Evolutionary conservation across 2,888 invertebrate genomes (phyloP), one percentile per base, ranked within the genome.

Genomic region (Macropis europaea): DNA sequence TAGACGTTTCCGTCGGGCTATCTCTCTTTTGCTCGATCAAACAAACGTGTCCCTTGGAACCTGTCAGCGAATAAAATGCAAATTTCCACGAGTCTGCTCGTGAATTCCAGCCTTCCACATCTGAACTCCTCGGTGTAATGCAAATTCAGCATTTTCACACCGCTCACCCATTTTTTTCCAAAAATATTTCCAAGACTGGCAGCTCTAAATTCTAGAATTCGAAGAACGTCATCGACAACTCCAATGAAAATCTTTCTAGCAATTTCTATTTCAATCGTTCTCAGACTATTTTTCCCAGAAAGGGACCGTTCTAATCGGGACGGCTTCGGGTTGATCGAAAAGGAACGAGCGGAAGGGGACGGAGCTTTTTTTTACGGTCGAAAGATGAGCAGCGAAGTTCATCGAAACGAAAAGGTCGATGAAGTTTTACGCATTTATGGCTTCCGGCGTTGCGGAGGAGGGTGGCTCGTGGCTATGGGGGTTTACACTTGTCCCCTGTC

Each of bases 351-450:
- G 1, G 3, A 2, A 11, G 7, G n/a, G 7, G 9, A 17, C 13
- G 28, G n/a, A n/a, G 4, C 36, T 36, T 36, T 36, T 36, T n/a
- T 32, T 11, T 9, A 34, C 7, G 34, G 66, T 17, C 9, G 15
- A 34, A 5, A 24, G 22, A 28, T 17, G 13, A 30, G 52, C 28
- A 34, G 6, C 13, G 17, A 26, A 24, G 30, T 42, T 47, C 40
- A 28, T 30, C 48, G 48, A 32, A 13, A 60, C 59, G 53, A 28
- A 54, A 52, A 15, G 54, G 34, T 24, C 43, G 54, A 53, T 19
- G 30, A 59, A 62, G 63, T 48, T 59, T 17, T 9, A 30, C 47
- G 26, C 17, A 42, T 73, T 54, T 73, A 60, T 61, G 76, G 76
- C 68, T 76, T 76, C 76, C 30, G 6, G 19, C n/a, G 19, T 15